Conservation (phyloP, 2,888 invertebrate genomes). For the Odontomyia ornata region DNA sequence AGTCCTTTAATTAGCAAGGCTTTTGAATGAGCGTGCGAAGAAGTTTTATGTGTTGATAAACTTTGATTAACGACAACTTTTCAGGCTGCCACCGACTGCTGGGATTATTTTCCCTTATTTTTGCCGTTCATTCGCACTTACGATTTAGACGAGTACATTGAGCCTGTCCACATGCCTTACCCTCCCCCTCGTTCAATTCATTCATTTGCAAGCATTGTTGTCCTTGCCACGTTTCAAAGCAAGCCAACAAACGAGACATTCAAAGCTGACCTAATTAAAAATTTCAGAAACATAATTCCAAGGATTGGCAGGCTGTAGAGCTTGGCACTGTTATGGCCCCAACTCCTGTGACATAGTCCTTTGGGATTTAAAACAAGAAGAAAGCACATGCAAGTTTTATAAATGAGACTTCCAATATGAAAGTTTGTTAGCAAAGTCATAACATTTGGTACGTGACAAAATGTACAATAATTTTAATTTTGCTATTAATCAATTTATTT, state of each 20-base stretch:
- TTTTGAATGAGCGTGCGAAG: constrained; percentile 46
- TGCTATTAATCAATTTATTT: constrained; percentile 29
- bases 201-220: not conserved
- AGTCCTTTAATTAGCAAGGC: constrained; percentile 17
- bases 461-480: not conserved
- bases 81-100: constrained; percentile 50
- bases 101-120: constrained; percentile 44
- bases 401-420: constrained; percentile 26
- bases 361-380: not conserved
- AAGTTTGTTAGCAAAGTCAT: constrained; percentile 5
- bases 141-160: not conserved
- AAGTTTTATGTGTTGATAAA: constrained; percentile 51
- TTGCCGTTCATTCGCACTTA: constrained; percentile 21
- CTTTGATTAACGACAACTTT: constrained; percentile 51
- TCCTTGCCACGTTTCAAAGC: not conserved
- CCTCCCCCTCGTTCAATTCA: not conserved
- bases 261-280: constrained; percentile 41
- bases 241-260: not conserved
- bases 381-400: constrained; percentile 38
- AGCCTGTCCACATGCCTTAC: not conserved
- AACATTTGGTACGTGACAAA: constrained; percentile 5
- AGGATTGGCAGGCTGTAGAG: not conserved
- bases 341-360: not conserved
- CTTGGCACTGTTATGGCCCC: not conserved
- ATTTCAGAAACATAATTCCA: constrained; percentile 29